Evolutionary conservation across 2,888 invertebrate species (phyloP).

Genomic region (Elmis aenea): DNA sequence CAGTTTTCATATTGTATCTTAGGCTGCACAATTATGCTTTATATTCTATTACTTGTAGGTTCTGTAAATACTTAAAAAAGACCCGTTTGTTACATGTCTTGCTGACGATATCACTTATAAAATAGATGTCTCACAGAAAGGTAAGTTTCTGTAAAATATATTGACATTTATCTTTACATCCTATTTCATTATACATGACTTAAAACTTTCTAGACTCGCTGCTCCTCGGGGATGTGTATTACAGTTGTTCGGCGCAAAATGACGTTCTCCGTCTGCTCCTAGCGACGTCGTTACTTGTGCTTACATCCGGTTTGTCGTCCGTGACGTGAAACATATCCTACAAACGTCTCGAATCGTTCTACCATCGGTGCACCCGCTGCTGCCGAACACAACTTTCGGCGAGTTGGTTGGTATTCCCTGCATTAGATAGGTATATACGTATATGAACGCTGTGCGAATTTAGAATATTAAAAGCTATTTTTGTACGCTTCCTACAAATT

Average conservation of each 20-base stretch:
- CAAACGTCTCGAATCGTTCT: too few relatives aligned
- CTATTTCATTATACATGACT: conserved; percentile 23
- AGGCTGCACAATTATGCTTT: too few relatives aligned
- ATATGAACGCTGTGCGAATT: conserved; percentile 1
- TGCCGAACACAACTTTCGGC: too few relatives aligned
- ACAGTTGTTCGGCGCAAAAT: conserved; percentile 27
- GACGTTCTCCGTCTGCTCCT: conserved; percentile 6
- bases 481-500: conserved; percentile 29
- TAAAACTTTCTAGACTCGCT: conserved; percentile 31
- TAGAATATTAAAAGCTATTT: conserved; percentile 24
- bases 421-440: too few relatives aligned
- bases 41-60: too few relatives aligned
- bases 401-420: too few relatives aligned
- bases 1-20: too few relatives aligned
- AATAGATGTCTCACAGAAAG: conserved; percentile 23
- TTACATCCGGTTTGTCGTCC: conserved; percentile 2
- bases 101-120: too few relatives aligned
- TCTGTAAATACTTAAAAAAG: too few relatives aligned
- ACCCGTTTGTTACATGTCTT: too few relatives aligned
- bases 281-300: conserved; percentile 5
- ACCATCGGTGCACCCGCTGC: too few relatives aligned
- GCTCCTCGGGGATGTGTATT: conserved; percentile 30
- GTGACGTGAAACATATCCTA: too few relatives aligned
- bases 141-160: conserved; percentile 23
- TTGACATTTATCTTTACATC: conserved; percentile 17